Percentiles rank a stretch among this genome's conserved stretches.
These are phyloP conservation scores for Drosophila ironensis DNA, from an alignment of 1,140 invertebrate genomes.

Conservation along the genomic window DNA sequence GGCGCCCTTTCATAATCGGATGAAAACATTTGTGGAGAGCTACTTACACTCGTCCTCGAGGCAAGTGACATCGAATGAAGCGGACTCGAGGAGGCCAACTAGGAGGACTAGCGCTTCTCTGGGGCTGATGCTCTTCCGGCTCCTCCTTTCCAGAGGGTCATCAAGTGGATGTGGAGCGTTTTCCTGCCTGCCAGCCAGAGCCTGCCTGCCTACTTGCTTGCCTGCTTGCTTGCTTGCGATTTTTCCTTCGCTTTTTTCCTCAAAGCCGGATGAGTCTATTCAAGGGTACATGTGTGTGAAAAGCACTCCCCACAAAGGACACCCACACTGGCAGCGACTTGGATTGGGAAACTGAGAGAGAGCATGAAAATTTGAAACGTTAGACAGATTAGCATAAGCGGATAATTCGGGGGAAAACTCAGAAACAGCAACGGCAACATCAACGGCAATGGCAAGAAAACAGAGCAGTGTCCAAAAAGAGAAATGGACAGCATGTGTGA, in stretches of 20 bases:
- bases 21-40: conserved; percentile 49
- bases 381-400: conserved; percentile 79
- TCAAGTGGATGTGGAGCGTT: conserved; percentile 53
- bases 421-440: conserved; percentile 17
- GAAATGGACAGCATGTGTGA: conserved; percentile 54
- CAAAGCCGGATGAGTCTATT: conserved; percentile 64
- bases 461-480: conserved; percentile 1
- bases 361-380: conserved; percentile 69
- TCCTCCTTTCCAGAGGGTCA: conserved; percentile 29
- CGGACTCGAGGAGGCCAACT: conserved; percentile 33
- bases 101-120: conserved; percentile 11
- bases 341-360: conserved; percentile 20
- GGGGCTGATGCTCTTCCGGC: conserved; percentile 7
- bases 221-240: no score
- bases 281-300: conserved; percentile 16
- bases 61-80: conserved; percentile 64
- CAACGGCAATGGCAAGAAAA: conserved; percentile 15
- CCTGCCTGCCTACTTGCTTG: no score
- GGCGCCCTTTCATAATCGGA: conserved; percentile 56
- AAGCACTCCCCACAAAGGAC: conserved; percentile 11
- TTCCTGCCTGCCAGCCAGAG: no score
- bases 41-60: conserved; percentile 75
- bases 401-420: conserved; percentile 58
- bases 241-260: conserved; percentile 28
- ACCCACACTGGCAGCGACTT: conserved; percentile 3